Base-by-base conservation (phyloP, 2,797 vertebrate species). In the Selene dorsalis region DNA sequence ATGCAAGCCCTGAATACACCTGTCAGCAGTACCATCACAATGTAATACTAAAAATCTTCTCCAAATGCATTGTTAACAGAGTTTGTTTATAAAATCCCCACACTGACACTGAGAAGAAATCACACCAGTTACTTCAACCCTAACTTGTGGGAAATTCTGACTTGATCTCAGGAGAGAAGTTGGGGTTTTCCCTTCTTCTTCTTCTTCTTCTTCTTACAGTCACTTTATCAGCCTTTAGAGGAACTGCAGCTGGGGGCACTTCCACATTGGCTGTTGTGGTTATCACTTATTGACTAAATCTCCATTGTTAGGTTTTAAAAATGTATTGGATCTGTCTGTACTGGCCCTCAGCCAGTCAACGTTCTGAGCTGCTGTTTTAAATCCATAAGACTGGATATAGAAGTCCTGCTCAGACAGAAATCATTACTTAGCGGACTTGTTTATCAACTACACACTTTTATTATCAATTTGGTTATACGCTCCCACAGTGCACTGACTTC, bases 221-320 rank as follows among this genome's bases (percentile, higher is more conserved):
- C 17, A 52, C 12, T 71, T 75, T 45, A 22, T 65, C 14, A 56
- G 14, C 38, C 35, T 50, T 48, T 22, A 71, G 73, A 80, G 82
- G 80, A 87, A 85, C 61, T 80, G 66, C 20, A 70, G 73, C 69
- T 58, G 22, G 14, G 70, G 9, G 2, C 45, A 58, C 73, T 86
- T 87, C 80, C 67, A 80, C 77, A 47, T 69, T 6, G 13, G 24
- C 30, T 45, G 24, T 57, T 69, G 50, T 72, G 56, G 22, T 59
- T 12, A 1, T 13, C 10, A 35, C n/a, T 56, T 56, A 26, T 57
- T 1, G 11, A 35, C 50, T 26, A 4, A 13, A 14, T 2, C 11
- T 74, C 43, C 6, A 17, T 38, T 0, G 4, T 11, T 57, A 30
- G 32, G 13, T 61, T 11, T 57, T 68, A 60, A 75, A 80, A 35